Percentiles rank a stretch among this genome's conserved stretches.
Conservation (phyloP, 2,113 vertebrate genomes). For the Ammospiza nelsoni region DNA sequence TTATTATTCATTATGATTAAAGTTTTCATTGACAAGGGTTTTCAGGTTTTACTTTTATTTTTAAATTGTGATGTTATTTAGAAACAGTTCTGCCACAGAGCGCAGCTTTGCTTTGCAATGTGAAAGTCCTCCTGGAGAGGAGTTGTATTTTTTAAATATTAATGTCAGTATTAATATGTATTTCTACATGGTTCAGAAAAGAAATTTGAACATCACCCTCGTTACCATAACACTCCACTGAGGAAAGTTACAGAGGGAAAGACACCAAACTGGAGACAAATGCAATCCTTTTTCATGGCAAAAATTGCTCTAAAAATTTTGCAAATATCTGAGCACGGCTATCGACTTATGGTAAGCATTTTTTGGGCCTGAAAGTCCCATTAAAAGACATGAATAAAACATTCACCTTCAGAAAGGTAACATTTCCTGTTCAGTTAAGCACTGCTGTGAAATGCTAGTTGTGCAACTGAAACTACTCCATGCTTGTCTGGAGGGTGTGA, state of each 20-base stretch:
- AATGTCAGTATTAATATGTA: neutral
- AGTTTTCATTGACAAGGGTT: neutral
- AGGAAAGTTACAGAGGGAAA: neutral
- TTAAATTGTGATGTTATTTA: neutral
- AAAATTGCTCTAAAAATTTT: neutral
- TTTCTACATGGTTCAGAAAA: neutral
- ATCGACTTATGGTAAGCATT: neutral
- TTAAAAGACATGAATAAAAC: neutral
- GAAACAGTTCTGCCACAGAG: neutral
- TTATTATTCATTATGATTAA: neutral
- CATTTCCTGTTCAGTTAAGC: neutral
- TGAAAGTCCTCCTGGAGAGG: neutral
- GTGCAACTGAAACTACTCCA: neutral
- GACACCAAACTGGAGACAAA: neutral
- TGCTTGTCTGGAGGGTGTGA: neutral
- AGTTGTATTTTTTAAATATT: constrained; percentile 8
- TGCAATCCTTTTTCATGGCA: neutral
- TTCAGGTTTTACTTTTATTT: neutral
- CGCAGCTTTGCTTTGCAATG: neutral
- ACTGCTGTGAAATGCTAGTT: neutral
- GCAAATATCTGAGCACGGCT: neutral
- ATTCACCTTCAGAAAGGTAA: neutral
- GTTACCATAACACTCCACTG: neutral
- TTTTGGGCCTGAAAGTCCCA: neutral
- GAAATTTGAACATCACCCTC: neutral